These are phyloP conservation scores for Notocelia uddmanniana DNA, from an alignment of 2,888 invertebrate species.

Conservation along the genomic window DNA sequence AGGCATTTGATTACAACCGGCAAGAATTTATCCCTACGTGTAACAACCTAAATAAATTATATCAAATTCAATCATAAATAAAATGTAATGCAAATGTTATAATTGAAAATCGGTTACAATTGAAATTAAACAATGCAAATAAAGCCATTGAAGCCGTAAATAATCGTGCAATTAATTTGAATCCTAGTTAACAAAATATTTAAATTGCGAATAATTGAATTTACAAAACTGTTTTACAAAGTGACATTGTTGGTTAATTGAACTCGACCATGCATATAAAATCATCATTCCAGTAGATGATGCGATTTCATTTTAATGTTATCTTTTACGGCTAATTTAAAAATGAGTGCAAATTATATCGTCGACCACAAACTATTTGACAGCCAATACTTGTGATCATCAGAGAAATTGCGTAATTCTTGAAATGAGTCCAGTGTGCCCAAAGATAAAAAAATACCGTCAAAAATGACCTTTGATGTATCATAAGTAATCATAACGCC, in stretches of 20 bases:
- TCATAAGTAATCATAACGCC: too few species aligned
- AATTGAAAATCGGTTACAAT: constrained; percentile 19
- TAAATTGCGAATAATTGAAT: constrained; percentile 31
- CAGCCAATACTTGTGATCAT: background rate
- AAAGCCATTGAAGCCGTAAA: constrained; percentile 14
- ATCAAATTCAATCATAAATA: constrained; percentile 8
- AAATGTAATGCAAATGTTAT: background rate
- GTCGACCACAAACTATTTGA: background rate
- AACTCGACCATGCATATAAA: background rate
- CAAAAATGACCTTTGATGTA: too few species aligned
- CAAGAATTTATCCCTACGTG: too few species aligned
- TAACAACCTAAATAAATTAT: background rate
- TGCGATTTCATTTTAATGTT: background rate
- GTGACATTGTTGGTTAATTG: constrained; percentile 5
- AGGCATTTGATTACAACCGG: too few species aligned
- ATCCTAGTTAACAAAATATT: constrained; percentile 39
- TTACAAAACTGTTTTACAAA: constrained; percentile 22
- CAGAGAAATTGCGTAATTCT: too few species aligned
- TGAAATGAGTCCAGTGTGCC: too few species aligned
- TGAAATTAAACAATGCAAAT: constrained; percentile 26
- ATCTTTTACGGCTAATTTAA: background rate
- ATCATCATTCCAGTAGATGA: background rate
- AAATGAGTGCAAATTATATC: background rate
- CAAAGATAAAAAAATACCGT: too few species aligned
- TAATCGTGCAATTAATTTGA: constrained; percentile 30